Conservation (phyloP, 2,888 invertebrate species). For the Hypolimnas misippus region DNA sequence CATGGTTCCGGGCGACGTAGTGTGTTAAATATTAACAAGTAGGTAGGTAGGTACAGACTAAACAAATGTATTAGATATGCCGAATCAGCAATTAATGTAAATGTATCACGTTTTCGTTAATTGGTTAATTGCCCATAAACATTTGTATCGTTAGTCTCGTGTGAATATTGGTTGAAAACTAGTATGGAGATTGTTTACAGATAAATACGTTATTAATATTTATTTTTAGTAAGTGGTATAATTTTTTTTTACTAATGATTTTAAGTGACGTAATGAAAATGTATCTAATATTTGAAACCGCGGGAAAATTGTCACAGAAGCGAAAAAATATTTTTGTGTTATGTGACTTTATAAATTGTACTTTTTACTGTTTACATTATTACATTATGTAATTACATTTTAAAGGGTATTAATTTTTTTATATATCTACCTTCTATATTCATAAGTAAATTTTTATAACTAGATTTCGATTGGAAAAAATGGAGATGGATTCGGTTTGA, state of each 20-base stretch:
- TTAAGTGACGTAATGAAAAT: no score
- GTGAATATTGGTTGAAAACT: neutral
- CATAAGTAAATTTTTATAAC: slow-evolving; percentile 1
- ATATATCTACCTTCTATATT: neutral
- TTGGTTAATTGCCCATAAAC: slow-evolving; percentile 21
- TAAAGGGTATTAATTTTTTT: neutral
- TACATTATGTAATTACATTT: neutral
- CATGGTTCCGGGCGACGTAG: neutral
- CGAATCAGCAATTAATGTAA: slow-evolving; percentile 15
- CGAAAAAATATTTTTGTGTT: no score
- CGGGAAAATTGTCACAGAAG: no score
- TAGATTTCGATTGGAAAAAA: slow-evolving; percentile 11
- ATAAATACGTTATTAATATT: neutral
- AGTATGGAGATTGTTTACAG: neutral
- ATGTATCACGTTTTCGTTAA: slow-evolving; percentile 16
- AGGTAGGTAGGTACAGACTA: neutral
- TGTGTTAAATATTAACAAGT: neutral
- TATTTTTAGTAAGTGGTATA: no score
- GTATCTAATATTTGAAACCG: no score
- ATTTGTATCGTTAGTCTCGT: neutral
- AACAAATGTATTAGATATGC: slow-evolving; percentile 12
- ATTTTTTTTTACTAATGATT: no score
- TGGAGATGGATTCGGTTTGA: slow-evolving; percentile 16
- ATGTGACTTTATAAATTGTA: no score
- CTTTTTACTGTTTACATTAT: no score